Evolutionary conservation across 2,888 invertebrate species (phyloP).

Genomic region (Theretra japonica): DNA sequence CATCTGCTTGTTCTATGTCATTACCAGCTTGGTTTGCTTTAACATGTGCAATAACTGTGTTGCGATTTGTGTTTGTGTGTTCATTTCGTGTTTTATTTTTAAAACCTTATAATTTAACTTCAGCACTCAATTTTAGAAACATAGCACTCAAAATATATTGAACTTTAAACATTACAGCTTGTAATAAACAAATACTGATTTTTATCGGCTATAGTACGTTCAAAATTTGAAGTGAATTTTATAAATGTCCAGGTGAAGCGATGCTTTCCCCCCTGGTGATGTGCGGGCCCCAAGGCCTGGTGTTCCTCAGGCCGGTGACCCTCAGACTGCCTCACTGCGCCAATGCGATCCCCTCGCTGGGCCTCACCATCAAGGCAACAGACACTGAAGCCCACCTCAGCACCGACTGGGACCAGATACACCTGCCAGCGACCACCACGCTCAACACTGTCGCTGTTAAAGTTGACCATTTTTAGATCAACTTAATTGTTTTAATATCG

Average conservation of each 20-base stretch:
- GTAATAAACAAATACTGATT: slow-evolving; percentile 82
- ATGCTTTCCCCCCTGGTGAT: slow-evolving; percentile 97
- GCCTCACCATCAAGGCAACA: slow-evolving; percentile 91
- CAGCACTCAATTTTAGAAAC: slow-evolving; percentile 8
- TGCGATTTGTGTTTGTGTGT: slow-evolving; percentile 85
- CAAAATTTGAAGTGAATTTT: slow-evolving; percentile 40
- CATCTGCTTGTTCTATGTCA: slow-evolving; percentile 34
- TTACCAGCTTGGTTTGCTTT: slow-evolving; percentile 39
- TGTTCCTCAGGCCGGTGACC: slow-evolving; percentile 95
- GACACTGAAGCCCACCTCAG: slow-evolving; percentile 93
- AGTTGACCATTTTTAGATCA: slow-evolving; percentile 92
- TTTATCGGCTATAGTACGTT: slow-evolving; percentile 44
- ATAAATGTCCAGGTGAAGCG: slow-evolving; percentile 90
- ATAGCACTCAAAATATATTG: background rate
- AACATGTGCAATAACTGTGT: slow-evolving; percentile 50
- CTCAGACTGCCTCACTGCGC: slow-evolving; percentile 95
- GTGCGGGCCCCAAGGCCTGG: slow-evolving; percentile 97
- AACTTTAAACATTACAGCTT: slow-evolving; percentile 38
- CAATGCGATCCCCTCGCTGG: slow-evolving; percentile 90
- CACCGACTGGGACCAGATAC: slow-evolving; percentile 94
- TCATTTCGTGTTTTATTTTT: slow-evolving; percentile 47
- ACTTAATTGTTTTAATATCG: background rate
- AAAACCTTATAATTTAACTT: slow-evolving; percentile 33
- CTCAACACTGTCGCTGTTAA: slow-evolving; percentile 95
- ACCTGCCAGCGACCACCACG: slow-evolving; percentile 92